Base-by-base conservation (phyloP, 2,113 vertebrate genomes). In the Anas platyrhynchos region DNA sequence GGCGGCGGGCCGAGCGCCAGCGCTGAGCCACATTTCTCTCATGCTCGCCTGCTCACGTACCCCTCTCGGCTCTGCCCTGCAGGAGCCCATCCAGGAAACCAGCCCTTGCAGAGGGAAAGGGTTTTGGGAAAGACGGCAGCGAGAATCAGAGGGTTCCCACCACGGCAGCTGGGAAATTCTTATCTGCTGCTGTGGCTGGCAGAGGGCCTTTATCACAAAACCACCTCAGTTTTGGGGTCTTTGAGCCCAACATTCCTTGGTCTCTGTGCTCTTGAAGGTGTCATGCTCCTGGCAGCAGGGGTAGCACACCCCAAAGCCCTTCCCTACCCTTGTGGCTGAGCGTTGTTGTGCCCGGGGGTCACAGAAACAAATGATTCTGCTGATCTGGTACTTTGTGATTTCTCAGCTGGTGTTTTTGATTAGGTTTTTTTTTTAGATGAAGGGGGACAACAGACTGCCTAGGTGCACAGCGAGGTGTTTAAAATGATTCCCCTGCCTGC, bases 321-420 rank as follows among this genome's bases (percentile, higher is more conserved):
- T 63, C 73, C 46, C 65, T 85, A 48, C 31, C 54, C n/a, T 50
- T 6, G 21, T 16, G 55, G 23, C 69, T 1, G 22, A 11, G 62
- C 1, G 1, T 6, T 29, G 25, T 8, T 11, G 36, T 65, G 71
- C 71, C 17, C 9, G 0, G 2, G 12, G 8, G 10, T 69, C 9
- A 3, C 63, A 5, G 25, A 36, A n/a, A 16, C 36, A 26, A 48
- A 26, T 1, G 2, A 6, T 86, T 63, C 63, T 66, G 69, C 88
- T 65, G 69, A 36, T 13, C 23, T 12, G 61, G 67, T 7, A 5
- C 66, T 52, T 6, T 13, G 48, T 7, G 29, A 38, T 25, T 46
- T 25, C 72, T 66, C 25, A 27, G 16, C 4, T 18, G 41, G 62
- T 20, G 1, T 18, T 38, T 75, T 7, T n/a, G 23, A 11, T 31